Evolutionary conservation across 2,797 vertebrate genomes (phyloP), one percentile per base, ranked within the genome.

Genomic region (Danionella dracula): DNA sequence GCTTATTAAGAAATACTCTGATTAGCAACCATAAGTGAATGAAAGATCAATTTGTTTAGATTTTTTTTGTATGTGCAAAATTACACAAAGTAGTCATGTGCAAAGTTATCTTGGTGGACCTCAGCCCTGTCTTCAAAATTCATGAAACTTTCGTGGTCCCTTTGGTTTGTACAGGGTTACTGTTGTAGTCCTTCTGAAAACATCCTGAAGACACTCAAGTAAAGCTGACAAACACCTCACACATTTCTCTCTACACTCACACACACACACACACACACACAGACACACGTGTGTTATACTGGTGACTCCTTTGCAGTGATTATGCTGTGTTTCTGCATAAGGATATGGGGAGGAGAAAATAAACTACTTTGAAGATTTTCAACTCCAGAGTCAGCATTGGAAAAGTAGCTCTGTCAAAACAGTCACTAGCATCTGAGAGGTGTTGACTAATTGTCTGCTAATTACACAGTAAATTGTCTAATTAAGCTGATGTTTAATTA

Each of bases 381-480:
- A 32, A 69, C 72, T 71, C 64, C 54, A 17, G 72, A 75, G 74
- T 68, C 71, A 74, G 73, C 62, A 56, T 67, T 56, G 75, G 72
- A 79, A 74, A 76, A 76, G 63, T 67, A 67, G 71, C 65, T 64
- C 79, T 82, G 79, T 82, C 81, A 82, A 77, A 79, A 78, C 79
- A 83, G 76, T 78, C 76, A 73, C 76, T 90, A 88, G 88, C 90
- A 93, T 93, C 91, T 92, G 92, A 94, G 91, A 93, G 91, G 89
- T 92, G 90, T 92, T 92, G 86, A 89, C 92, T 94, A 94, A 95
- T 95, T 96, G 90, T 89, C 89, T 92, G 86, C 92, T 95, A 96
- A 97, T 97, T 96, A 94, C 91, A 93, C 90, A 91, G 89, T 94
- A 92, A 94, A 95, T 93, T 94, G 90, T 95, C 90, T 94, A 94